Conservation (phyloP, 2,888 invertebrate genomes). For the Parnassius orleans region DNA sequence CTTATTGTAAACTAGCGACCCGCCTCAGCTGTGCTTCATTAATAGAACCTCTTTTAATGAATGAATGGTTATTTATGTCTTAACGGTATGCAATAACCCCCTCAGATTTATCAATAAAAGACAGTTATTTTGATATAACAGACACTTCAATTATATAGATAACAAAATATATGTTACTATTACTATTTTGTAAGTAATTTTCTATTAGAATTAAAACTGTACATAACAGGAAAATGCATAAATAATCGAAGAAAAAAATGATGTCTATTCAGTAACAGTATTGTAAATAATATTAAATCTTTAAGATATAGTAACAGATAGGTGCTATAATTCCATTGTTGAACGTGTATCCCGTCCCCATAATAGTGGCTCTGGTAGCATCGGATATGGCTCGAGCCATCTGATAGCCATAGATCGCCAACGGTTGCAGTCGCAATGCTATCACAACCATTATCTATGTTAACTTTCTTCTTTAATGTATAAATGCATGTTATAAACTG, state of each 20-base stretch:
- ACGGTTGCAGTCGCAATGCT: constrained; percentile 44
- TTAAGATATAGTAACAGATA: constrained; percentile 18
- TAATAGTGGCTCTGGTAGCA: constrained; percentile 47
- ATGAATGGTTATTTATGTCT: no score
- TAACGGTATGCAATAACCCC: no score
- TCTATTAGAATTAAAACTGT: no score
- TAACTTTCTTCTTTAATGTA: constrained; percentile 61
- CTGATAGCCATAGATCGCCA: constrained; percentile 54
- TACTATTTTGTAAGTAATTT: no score
- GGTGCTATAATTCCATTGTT: constrained; percentile 50
- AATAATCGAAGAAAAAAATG: neutral
- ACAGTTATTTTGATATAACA: no score
- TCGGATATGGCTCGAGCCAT: constrained; percentile 63
- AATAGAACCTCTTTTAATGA: no score
- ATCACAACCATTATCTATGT: constrained; percentile 51
- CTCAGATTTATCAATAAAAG: no score
- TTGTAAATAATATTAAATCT: constrained; percentile 21
- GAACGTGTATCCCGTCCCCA: constrained; percentile 47
- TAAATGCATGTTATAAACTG: constrained; percentile 35
- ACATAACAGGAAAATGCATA: no score
- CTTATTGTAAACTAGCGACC: no score
- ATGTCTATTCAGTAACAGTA: neutral
- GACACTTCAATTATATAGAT: no score
- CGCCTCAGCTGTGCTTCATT: no score
- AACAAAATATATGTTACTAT: no score